Base-by-base conservation (phyloP, 1,140 invertebrate species). In the Coptotermes formosanus region DNA sequence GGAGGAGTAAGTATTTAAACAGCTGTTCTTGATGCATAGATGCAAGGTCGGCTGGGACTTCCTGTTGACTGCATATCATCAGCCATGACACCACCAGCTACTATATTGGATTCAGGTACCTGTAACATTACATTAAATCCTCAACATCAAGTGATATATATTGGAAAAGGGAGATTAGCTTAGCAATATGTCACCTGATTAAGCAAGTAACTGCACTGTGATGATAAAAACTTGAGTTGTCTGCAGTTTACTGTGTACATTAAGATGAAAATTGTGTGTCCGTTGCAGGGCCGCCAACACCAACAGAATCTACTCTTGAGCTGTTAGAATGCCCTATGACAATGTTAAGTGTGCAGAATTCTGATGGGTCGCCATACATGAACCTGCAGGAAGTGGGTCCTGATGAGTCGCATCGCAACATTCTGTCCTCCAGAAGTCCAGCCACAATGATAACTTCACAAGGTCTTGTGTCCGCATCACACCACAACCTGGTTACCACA, bases 21-120 rank as follows among this genome's bases (percentile, higher is more conserved):
- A 38, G 19, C 12, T 75, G n/a, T 75, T 75, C 64, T 75, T 30
- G 8, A n/a, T 75, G n/a, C n/a, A 30, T 25, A 75, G 64, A 75
- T 75, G 64, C 64, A 75, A 30, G 25, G n/a, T 11, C 6, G 7
- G 14, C 64, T 75, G 25, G 64, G n/a, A 75, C 64, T 69, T 48
- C 16, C 75, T 43, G 75, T 69, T 19, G 85, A 85, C 85, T 82
- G 85, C 32, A 48, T 86, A 52, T 86, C 86, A 21, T 83, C 86
- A 38, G 83, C 89, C 30, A 88, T 90, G 52, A 90, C 90, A 43
- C 89, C 90, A n/a, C 90, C 90, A 23, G 88, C 88, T 87, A 89
- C 87, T 82, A 87, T 89, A n/a, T 55, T 89, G 12, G 89, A 89
- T 85, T 89, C 89, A 19, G 89, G 85, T 86, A 82, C 9, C 6